A percentile compares a stretch with the other conserved stretches of the same genome.
Conservation (phyloP, 2,797 vertebrate species). For the Enoplosus armatus region DNA sequence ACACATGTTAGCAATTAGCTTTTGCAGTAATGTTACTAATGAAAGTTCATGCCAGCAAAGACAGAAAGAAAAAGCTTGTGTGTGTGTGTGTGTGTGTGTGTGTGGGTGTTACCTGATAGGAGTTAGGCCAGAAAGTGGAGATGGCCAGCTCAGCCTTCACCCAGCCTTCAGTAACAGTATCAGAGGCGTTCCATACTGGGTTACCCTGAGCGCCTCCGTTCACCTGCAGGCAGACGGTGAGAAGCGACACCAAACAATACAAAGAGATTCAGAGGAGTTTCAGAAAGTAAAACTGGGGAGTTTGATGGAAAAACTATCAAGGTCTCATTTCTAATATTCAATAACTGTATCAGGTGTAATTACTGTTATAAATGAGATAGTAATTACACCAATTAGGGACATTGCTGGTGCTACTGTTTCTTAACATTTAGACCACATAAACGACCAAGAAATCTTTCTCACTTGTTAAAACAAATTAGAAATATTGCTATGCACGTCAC, state of each 20-base stretch:
- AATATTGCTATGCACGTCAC: too few species aligned
- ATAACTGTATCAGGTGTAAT: not conserved
- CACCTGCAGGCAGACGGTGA: conserved; percentile 77
- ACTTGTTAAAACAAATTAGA: too few species aligned
- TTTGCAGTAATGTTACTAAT: not conserved
- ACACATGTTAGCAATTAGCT: too few species aligned
- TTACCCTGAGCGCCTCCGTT: conserved; percentile 96
- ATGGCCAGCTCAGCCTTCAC: conserved; percentile 96
- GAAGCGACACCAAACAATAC: not conserved
- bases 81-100: conserved; percentile 10
- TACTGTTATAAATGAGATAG: not conserved
- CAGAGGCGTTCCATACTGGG: conserved; percentile 95
- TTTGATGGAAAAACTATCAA: not conserved
- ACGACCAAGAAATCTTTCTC: too few species aligned
- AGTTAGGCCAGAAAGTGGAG: conserved; percentile 98
- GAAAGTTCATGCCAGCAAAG: not conserved
- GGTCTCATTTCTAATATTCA: not conserved
- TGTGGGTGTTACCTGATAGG: conserved; percentile 90
- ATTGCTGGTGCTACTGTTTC: not conserved
- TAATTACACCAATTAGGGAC: not conserved
- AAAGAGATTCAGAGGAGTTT: not conserved
- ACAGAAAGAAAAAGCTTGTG: not conserved
- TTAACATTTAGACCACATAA: not conserved
- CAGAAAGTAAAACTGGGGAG: not conserved
- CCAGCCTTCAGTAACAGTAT: conserved; percentile 94